These are phyloP conservation scores for Anarrhichthys ocellatus DNA, from an alignment of 2,113 vertebrate species.

Conservation along the genomic window DNA sequence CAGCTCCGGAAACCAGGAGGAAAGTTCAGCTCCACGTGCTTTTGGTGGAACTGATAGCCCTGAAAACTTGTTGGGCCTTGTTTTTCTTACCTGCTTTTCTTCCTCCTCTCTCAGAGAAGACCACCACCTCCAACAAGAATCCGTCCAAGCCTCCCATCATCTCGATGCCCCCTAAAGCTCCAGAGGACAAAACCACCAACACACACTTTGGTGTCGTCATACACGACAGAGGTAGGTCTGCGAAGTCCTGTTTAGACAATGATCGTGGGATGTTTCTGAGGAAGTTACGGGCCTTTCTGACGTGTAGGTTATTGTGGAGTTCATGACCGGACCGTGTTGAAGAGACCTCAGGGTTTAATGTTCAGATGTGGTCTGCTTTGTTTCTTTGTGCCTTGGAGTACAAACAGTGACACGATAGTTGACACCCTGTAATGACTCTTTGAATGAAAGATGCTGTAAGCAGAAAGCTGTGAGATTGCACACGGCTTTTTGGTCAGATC, in stretches of 20 bases:
- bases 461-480: constrained; percentile 28
- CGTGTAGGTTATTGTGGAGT: constrained; percentile 3
- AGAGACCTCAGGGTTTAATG: constrained; percentile 19
- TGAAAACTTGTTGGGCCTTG: constrained; percentile 19
- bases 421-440: constrained; percentile 50
- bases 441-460: constrained; percentile 49
- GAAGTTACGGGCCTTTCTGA: constrained; percentile 6
- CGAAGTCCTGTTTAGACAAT: not conserved
- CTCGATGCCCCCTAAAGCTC: constrained; percentile 83
- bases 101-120: constrained; percentile 84
- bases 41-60: constrained; percentile 37
- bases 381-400: constrained; percentile 36
- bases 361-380: constrained; percentile 60
- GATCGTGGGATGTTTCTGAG: constrained; percentile 22
- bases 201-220: constrained; percentile 90
- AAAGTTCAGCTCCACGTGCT: constrained; percentile 38
- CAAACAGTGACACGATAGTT: constrained; percentile 39
- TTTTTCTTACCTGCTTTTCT: constrained; percentile 29
- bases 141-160: constrained; percentile 83
- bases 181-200: constrained; percentile 83
- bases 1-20: constrained; percentile 37
- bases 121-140: constrained; percentile 86
- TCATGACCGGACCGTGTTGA: constrained; percentile 21
- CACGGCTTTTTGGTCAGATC: not conserved
- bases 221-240: constrained; percentile 89